These are phyloP conservation scores for Heliconius sara DNA, from an alignment of 2,888 invertebrate species.

Conservation along the genomic window DNA sequence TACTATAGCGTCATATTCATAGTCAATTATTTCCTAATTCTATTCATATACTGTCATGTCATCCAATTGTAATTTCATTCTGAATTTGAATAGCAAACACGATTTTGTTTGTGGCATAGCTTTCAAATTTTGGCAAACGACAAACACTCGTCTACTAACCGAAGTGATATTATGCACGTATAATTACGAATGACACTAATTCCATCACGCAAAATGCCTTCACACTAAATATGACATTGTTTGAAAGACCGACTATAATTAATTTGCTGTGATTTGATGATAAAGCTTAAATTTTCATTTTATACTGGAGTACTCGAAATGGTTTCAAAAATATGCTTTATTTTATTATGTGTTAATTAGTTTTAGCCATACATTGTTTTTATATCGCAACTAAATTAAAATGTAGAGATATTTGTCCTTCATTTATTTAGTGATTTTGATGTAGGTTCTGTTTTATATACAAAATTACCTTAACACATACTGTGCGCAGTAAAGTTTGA, in stretches of 20 bases:
- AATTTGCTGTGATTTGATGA: background rate
- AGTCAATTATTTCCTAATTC: background rate
- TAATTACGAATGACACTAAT: slow-evolving; percentile 20
- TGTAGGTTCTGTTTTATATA: background rate
- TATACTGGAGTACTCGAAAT: too few species aligned
- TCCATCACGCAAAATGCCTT: background rate
- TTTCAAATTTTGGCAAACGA: slow-evolving; percentile 11
- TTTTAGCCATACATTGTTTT: background rate
- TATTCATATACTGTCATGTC: background rate
- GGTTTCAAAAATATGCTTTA: too few species aligned
- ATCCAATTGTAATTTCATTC: slow-evolving; percentile 1
- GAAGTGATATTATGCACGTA: slow-evolving; percentile 13
- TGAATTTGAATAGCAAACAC: slow-evolving; percentile 5
- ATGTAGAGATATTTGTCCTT: background rate
- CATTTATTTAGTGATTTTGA: too few species aligned
- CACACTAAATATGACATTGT: background rate
- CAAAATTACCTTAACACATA: background rate
- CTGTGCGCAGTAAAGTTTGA: background rate
- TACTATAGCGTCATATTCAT: background rate
- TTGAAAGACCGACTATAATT: slow-evolving; percentile 3
- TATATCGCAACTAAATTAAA: background rate
- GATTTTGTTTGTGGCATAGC: slow-evolving; percentile 8
- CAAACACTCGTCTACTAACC: slow-evolving; percentile 11
- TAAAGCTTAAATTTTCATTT: background rate
- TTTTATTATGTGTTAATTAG: background rate